Percentiles rank a stretch among this genome's conserved stretches.
Evolutionary conservation across 2,888 invertebrate species (phyloP).

Genomic region (Nysson spinosus): DNA sequence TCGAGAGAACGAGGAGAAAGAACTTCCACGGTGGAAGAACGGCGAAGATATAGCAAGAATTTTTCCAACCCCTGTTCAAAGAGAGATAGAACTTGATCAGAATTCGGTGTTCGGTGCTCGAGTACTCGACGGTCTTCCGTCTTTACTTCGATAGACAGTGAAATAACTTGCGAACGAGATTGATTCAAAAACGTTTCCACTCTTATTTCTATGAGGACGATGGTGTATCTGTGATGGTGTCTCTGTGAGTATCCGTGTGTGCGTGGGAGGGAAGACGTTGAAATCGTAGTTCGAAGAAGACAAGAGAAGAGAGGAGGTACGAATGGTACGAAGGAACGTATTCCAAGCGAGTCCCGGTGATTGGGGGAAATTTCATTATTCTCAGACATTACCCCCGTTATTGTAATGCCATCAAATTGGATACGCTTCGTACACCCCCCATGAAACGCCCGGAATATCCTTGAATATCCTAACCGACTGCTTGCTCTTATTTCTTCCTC

Average conservation of each 20-base stretch:
- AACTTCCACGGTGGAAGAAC: neutral
- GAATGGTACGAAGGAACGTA: constrained; percentile 63
- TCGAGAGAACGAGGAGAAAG: neutral
- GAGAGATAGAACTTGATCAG: constrained; percentile 6
- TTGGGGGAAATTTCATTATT: constrained; percentile 77
- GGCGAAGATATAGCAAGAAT: neutral
- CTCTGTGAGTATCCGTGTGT: too few relatives aligned
- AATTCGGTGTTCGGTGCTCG: constrained; percentile 7
- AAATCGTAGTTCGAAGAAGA: constrained; percentile 13
- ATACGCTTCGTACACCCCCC: constrained; percentile 71
- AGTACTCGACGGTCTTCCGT: constrained; percentile 14
- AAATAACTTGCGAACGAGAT: constrained; percentile 49
- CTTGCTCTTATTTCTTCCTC: constrained; percentile 36
- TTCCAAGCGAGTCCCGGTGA: constrained; percentile 72
- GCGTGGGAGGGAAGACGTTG: too few relatives aligned
- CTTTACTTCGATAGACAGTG: constrained; percentile 26
- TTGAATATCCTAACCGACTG: constrained; percentile 45
- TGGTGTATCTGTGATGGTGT: constrained; percentile 24
- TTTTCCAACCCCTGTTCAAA: neutral
- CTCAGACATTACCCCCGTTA: constrained; percentile 76
- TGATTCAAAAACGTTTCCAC: constrained; percentile 48
- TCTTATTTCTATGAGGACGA: constrained; percentile 12
- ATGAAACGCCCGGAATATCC: constrained; percentile 54
- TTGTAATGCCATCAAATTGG: constrained; percentile 77
- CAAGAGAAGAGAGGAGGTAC: constrained; percentile 23